A percentile compares a stretch with the other conserved stretches of the same genome.
Evolutionary conservation across 2,797 vertebrate species (phyloP).

Genomic region (Danionella dracula): DNA sequence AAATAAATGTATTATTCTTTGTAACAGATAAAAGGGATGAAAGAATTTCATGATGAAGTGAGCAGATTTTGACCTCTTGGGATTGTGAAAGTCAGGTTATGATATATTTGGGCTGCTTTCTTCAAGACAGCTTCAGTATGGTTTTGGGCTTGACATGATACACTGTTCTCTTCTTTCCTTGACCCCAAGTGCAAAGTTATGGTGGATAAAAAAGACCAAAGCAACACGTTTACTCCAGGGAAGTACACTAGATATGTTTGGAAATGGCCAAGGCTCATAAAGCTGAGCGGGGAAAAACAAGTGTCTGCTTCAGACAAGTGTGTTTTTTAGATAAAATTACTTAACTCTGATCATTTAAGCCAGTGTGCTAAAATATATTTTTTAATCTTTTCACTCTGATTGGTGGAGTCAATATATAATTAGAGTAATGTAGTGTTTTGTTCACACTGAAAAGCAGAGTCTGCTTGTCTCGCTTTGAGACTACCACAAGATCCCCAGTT

Average conservation of each 20-base stretch:
- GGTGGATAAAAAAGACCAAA: background rate
- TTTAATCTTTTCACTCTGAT: background rate
- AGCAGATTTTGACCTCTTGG: background rate
- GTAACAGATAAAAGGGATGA: background rate
- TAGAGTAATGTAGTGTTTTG: too few species aligned
- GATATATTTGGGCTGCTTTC: background rate
- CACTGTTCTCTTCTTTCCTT: background rate
- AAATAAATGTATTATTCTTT: conserved; percentile 14
- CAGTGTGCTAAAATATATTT: background rate
- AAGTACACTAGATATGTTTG: background rate
- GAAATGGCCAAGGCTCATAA: background rate
- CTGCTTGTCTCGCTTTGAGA: too few species aligned
- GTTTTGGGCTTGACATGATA: background rate
- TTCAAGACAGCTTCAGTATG: background rate
- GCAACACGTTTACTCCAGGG: background rate
- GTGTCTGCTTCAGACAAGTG: conserved; percentile 1
- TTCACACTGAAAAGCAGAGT: too few species aligned
- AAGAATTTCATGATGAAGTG: background rate
- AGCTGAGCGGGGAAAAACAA: background rate
- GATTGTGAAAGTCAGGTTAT: background rate
- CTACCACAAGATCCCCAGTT: too few species aligned
- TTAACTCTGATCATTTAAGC: too few species aligned
- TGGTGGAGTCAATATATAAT: background rate
- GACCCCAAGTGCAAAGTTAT: too few species aligned
- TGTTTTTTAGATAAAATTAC: too few species aligned